These are phyloP conservation scores for Hoplias malabaricus DNA, from an alignment of 2,113 vertebrate genomes.

Conservation along the genomic window DNA sequence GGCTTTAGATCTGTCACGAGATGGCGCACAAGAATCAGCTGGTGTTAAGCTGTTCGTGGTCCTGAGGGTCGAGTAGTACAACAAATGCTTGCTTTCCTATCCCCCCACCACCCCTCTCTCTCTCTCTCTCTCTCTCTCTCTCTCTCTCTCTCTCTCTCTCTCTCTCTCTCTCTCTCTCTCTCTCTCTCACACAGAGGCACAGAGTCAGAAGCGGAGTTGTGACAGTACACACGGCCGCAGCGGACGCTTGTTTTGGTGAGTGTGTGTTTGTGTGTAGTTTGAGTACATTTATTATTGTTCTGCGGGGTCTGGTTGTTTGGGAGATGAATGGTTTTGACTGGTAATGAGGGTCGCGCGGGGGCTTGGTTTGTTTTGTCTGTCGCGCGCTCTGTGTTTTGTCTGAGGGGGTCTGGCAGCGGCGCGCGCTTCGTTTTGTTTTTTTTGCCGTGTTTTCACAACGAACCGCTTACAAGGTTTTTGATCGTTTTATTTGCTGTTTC, in stretches of 20 bases:
- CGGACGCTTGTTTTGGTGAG: conserved; percentile 16
- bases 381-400: background rate
- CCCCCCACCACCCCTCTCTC: conserved; percentile 54
- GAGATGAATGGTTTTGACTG: conserved; percentile 20
- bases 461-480: background rate
- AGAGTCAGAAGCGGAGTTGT: background rate
- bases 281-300: background rate
- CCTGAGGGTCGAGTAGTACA: conserved; percentile 45
- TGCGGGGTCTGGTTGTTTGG: background rate
- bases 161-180: conserved; percentile 17
- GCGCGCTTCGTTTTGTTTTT: background rate
- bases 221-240: background rate
- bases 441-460: background rate
- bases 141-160: conserved; percentile 8
- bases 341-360: conserved; percentile 14
- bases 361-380: conserved; percentile 8
- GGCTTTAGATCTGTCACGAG: conserved; percentile 29
- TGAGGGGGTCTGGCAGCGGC: background rate
- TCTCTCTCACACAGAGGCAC: background rate
- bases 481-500: background rate
- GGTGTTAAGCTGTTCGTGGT: background rate
- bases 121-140: conserved; percentile 27
- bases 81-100: conserved; percentile 45
- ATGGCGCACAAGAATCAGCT: conserved; percentile 26
- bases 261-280: no score